Conservation (phyloP, 2,797 vertebrate species). For the Cryptoprocta ferox region DNA sequence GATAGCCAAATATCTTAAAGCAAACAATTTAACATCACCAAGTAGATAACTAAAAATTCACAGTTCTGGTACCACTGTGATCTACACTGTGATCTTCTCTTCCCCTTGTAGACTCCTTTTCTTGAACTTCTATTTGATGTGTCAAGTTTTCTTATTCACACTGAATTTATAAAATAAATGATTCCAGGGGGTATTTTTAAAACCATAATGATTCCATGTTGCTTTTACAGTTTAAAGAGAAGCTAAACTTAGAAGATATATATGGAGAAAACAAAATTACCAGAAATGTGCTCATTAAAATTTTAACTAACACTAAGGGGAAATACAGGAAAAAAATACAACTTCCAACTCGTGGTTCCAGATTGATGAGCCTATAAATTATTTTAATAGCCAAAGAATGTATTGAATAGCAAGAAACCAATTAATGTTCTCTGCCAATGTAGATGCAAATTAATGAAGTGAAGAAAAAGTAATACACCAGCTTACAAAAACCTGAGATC, state of each 20-base stretch:
- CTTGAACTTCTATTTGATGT: background rate
- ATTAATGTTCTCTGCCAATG: slow-evolving; percentile 24
- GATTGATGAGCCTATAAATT: slow-evolving; percentile 10
- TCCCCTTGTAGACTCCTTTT: background rate
- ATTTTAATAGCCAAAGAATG: slow-evolving; percentile 37
- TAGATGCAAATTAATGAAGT: slow-evolving; percentile 52
- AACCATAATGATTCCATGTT: slow-evolving; percentile 8
- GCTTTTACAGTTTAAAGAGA: slow-evolving; percentile 33
- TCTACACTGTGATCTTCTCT: background rate
- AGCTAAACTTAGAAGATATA: slow-evolving; percentile 21
- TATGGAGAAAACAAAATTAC: slow-evolving; percentile 36
- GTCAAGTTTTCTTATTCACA: slow-evolving; percentile 45
- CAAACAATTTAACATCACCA: background rate
- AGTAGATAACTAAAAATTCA: background rate
- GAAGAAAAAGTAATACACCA: slow-evolving; percentile 27
- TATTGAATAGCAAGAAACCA: slow-evolving; percentile 46
- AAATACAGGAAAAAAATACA: slow-evolving; percentile 51
- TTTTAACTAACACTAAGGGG: slow-evolving; percentile 3
- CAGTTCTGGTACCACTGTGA: background rate
- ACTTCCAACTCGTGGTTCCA: slow-evolving; percentile 4
- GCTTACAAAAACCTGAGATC: slow-evolving; percentile 34
- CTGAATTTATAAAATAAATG: background rate
- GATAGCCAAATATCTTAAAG: background rate
- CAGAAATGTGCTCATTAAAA: slow-evolving; percentile 17
- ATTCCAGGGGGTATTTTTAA: slow-evolving; percentile 36